Conservation (phyloP, 1,140 invertebrate genomes). For the Pinna nobilis region DNA sequence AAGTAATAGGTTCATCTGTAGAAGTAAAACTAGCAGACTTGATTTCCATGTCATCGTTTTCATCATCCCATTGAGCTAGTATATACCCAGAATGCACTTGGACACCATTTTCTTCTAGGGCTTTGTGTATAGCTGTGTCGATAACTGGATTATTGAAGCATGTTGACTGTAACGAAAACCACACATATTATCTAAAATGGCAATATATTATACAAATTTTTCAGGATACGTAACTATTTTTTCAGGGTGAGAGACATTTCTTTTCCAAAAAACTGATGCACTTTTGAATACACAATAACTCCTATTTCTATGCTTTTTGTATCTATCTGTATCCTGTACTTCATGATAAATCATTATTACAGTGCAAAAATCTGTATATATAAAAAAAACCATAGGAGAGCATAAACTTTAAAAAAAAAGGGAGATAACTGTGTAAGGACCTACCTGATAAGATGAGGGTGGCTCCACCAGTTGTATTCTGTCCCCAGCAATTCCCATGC, state of each 20-base stretch:
- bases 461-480: slow-evolving; percentile 65
- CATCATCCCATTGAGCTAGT: slow-evolving; percentile 71
- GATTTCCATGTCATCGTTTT: slow-evolving; percentile 49
- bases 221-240: no score
- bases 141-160: slow-evolving; percentile 71
- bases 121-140: slow-evolving; percentile 86
- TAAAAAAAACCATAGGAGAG: no score
- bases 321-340: neutral
- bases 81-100: slow-evolving; percentile 59
- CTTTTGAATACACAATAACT: no score
- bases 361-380: no score
- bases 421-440: neutral
- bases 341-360: neutral
- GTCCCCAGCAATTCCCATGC: slow-evolving; percentile 58
- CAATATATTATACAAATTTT: no score
- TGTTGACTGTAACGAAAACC: slow-evolving; percentile 48
- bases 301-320: no score
- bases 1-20: slow-evolving; percentile 44
- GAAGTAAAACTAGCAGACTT: slow-evolving; percentile 60
- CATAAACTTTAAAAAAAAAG: no score
- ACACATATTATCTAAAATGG: no score
- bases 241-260: no score
- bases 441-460: slow-evolving; percentile 57
- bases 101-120: slow-evolving; percentile 83
- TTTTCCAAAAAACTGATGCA: no score